Evolutionary conservation across 2,113 vertebrate species (phyloP), one percentile per base, ranked within the genome.

Genomic region (Trachemys scripta): DNA sequence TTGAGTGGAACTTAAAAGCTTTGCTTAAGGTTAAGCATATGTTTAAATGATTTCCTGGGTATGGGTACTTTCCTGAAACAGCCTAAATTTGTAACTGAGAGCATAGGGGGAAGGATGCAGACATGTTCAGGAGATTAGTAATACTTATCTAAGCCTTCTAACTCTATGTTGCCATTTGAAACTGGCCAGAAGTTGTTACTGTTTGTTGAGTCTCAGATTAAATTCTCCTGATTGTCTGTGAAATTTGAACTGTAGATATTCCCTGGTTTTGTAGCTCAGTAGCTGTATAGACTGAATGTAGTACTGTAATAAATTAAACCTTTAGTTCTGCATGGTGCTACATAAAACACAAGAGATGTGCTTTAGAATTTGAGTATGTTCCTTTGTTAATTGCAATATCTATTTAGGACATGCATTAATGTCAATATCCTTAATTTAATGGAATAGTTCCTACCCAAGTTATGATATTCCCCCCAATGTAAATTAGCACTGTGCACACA

Each of bases 371-470:
- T 95, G 95, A 90, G 94, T 95, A 91, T 91, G 97, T 98, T 97
- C 93, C 95, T 62, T 82, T 95, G 69, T 91, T 98, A 97, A 98
- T 98, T 97, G 97, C 80, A 92, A 91, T 94, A 91, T 97, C 96
- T 97, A 94, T 97, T 97, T 97, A 87, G 94, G 95, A 96, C 93
- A 97, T 96, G 93, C 96, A 97, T 98, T 98, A 97, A 97, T 96
- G 92, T 97, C 96, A 97, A 95, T 95, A 96, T 96, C 80, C 84
- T 97, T 97, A 96, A 98, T 97, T 97, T 98, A 97, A 97, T 97
- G 96, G 95, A 97, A 97, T 93, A 96, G 96, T 97, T 98, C 97
- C 94, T 97, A 96, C 94, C 95, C 91, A 97, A 97, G 94, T 95
- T 97, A 91, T 93, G 95, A 96, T 88, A 90, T 94, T 95, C 96